phyloP scores from a whole-genome alignment of 2,888 invertebrate species.

The Horisme vitalbata region DNA sequence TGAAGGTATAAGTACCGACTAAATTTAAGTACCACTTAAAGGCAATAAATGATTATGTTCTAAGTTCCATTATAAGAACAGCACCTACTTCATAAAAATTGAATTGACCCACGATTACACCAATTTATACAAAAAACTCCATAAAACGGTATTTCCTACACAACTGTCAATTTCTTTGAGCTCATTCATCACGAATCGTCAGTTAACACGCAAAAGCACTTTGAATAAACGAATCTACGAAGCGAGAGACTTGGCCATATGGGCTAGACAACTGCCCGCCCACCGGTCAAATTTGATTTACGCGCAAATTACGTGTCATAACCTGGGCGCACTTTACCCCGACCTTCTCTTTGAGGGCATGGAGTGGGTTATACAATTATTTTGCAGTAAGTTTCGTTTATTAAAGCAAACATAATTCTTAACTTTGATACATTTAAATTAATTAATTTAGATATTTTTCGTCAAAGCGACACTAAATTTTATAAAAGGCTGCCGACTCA shows the following conservation, averaged over 20 bases:
- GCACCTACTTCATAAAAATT: too few relatives aligned
- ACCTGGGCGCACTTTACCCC: constrained; percentile 58
- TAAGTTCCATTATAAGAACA: too few relatives aligned
- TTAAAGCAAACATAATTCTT: too few relatives aligned
- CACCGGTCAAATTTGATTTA: constrained; percentile 83
- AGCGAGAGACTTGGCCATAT: constrained; percentile 72
- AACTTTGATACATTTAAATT: too few relatives aligned
- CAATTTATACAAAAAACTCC: constrained; percentile 8
- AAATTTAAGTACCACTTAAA: too few relatives aligned
- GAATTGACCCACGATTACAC: not conserved
- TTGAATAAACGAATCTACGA: constrained; percentile 41
- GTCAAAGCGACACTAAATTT: too few relatives aligned
- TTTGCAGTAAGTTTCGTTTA: too few relatives aligned
- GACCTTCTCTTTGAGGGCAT: constrained; percentile 35
- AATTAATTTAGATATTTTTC: too few relatives aligned
- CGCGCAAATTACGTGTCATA: constrained; percentile 82
- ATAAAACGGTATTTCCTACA: constrained; percentile 4
- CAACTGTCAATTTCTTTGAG: constrained; percentile 30
- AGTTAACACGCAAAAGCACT: constrained; percentile 73
- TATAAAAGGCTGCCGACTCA: too few relatives aligned
- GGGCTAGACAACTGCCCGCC: constrained; percentile 74
- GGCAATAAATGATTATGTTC: too few relatives aligned
- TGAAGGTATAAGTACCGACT: too few relatives aligned
- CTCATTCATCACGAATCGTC: constrained; percentile 69
- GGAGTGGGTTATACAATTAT: constrained; percentile 38